Evolutionary conservation across 2,888 invertebrate species (phyloP).

Genomic region (Tetragonula carbonaria): DNA sequence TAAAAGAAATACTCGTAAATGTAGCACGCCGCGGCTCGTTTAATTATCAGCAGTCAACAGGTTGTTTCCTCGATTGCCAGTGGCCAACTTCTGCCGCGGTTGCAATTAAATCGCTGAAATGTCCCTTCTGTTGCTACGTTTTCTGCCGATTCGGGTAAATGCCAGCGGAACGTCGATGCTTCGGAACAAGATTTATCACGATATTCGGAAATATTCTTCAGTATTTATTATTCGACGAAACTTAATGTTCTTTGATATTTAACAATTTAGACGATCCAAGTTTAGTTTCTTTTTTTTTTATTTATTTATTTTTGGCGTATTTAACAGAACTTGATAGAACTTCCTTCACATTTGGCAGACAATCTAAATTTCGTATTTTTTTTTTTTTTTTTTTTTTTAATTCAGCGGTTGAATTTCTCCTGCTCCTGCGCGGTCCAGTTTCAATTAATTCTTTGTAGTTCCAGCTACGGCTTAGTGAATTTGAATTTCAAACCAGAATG

Average conservation of each 20-base stretch:
- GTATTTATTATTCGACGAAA: too few species aligned
- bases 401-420: too few species aligned
- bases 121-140: neutral
- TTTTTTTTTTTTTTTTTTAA: too few species aligned
- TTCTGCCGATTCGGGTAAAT: neutral
- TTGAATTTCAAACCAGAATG: too few species aligned
- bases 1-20: too few species aligned
- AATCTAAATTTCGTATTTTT: neutral
- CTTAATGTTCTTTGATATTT: neutral
- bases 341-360: neutral
- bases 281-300: neutral
- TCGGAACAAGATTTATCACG: neutral
- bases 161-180: neutral
- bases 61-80: constrained; percentile 22
- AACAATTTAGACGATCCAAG: neutral
- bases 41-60: constrained; percentile 50
- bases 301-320: too few species aligned
- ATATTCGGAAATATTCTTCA: neutral
- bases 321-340: too few species aligned
- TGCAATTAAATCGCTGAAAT: constrained; percentile 2
- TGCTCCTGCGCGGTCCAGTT: too few species aligned
- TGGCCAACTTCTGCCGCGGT: neutral
- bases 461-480: too few species aligned
- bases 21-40: constrained; percentile 11
- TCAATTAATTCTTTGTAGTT: too few species aligned